Conservation (phyloP, 2,888 invertebrate species). For the Monochamus alternatus region DNA sequence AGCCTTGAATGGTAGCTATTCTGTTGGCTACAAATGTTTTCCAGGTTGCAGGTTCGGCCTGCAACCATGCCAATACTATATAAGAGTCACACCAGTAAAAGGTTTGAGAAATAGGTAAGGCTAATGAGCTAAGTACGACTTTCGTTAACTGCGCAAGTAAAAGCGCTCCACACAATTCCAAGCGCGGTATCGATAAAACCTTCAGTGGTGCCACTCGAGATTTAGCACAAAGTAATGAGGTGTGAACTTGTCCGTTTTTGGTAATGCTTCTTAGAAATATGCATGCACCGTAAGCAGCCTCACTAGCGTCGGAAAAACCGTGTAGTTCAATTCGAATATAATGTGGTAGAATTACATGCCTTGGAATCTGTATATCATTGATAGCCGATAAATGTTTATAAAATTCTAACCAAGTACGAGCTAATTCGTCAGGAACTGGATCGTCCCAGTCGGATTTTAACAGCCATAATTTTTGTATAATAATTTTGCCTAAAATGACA, state of each 20-base stretch:
- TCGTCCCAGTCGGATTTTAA: conserved; percentile 5
- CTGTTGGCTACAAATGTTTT: conserved; percentile 49
- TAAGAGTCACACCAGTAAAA: conserved; percentile 22
- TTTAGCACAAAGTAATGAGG: too few species aligned
- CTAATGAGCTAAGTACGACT: not conserved
- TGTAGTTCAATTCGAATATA: not conserved
- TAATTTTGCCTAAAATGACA: not conserved
- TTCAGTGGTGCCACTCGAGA: not conserved
- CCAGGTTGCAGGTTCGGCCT: conserved; percentile 34
- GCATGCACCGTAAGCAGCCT: not conserved
- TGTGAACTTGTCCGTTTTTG: not conserved
- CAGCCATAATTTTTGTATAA: not conserved
- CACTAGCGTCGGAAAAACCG: conserved; percentile 2
- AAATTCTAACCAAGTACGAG: not conserved
- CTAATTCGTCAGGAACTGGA: not conserved
- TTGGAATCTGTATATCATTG: not conserved
- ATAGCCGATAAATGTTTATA: not conserved
- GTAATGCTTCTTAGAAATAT: not conserved
- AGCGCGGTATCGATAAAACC: not conserved
- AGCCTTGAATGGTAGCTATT: conserved; percentile 48
- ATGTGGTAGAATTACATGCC: not conserved
- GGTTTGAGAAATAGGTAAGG: not conserved
- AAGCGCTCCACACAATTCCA: not conserved
- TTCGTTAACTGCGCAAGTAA: not conserved
- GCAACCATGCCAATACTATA: conserved; percentile 49